Evolutionary conservation across 2,113 vertebrate species (phyloP).

Genomic region (Gymnorhina tibicen): DNA sequence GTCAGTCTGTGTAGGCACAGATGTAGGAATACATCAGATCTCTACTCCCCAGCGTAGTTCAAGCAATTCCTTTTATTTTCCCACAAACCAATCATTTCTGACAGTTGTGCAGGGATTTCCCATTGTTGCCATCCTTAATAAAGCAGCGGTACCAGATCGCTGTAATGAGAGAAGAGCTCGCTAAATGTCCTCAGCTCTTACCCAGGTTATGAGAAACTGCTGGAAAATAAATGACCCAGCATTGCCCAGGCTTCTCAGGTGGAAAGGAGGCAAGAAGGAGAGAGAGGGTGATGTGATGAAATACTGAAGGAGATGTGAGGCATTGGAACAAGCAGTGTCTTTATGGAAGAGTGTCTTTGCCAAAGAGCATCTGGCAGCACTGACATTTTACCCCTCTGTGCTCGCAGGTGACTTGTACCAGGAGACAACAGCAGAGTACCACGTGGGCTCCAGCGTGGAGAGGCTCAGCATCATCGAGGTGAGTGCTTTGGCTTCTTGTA

Average conservation of each 20-base stretch:
- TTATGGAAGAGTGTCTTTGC: background rate
- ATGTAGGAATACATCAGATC: background rate
- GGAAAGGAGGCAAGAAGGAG: background rate
- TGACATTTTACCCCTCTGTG: background rate
- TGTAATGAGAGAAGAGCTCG: background rate
- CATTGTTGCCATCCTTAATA: background rate
- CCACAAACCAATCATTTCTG: background rate
- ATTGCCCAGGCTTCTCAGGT: background rate
- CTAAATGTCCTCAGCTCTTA: background rate
- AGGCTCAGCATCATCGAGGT: slow-evolving; percentile 81
- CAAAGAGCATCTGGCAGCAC: background rate
- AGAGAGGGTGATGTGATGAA: background rate
- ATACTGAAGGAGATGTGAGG: background rate
- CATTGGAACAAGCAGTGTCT: background rate
- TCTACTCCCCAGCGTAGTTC: background rate
- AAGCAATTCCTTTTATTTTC: slow-evolving; percentile 5
- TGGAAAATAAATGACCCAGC: background rate
- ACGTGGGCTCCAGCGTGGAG: slow-evolving; percentile 73
- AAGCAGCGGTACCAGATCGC: background rate
- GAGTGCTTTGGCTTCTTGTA: background rate
- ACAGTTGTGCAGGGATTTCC: background rate
- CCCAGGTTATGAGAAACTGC: background rate
- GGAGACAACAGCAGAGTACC: slow-evolving; percentile 78
- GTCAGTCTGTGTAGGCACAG: background rate
- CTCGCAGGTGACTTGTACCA: slow-evolving; percentile 79